Percentiles rank a stretch among this genome's conserved stretches.
Conservation (phyloP, 1,140 invertebrate species). For the Drosophila watanabei region DNA sequence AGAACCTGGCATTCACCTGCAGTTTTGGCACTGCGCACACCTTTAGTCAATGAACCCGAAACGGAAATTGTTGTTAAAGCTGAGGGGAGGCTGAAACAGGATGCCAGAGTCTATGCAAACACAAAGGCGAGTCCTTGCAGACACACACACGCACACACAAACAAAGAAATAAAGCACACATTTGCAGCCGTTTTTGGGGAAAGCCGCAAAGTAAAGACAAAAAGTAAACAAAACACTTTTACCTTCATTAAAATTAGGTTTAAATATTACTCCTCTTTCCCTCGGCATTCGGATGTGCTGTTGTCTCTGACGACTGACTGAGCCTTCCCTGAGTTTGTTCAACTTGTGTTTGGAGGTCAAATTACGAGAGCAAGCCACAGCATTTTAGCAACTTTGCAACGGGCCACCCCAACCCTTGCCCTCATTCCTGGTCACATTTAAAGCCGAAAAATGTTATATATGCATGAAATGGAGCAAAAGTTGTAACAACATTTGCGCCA, state of each 20-base stretch:
- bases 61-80: slow-evolving; percentile 12
- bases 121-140: slow-evolving; percentile 17
- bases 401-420: not conserved
- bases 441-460: slow-evolving; percentile 48
- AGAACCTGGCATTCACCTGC: slow-evolving; percentile 24
- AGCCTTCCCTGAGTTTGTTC: slow-evolving; percentile 39
- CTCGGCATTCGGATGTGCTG: slow-evolving; percentile 1
- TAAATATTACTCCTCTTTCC: slow-evolving; percentile 66
- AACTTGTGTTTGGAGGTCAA: slow-evolving; percentile 77
- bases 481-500: slow-evolving; percentile 66
- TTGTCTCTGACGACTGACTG: slow-evolving; percentile 22
- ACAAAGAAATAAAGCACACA: slow-evolving; percentile 14
- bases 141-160: not conserved
- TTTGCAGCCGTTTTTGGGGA: slow-evolving; percentile 3
- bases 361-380: slow-evolving; percentile 40
- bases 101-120: slow-evolving; percentile 11
- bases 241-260: slow-evolving; percentile 76
- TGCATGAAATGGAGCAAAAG: slow-evolving; percentile 73
- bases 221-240: slow-evolving; percentile 60
- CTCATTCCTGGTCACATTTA: slow-evolving; percentile 5
- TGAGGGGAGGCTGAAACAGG: not conserved
- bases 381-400: slow-evolving; percentile 30
- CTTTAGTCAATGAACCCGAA: slow-evolving; percentile 21
- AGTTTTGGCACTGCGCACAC: not conserved
- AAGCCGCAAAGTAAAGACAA: slow-evolving; percentile 30